Base-by-base conservation (phyloP, 2,888 invertebrate genomes). In the Galeopsomyia nigrocyanea region DNA sequence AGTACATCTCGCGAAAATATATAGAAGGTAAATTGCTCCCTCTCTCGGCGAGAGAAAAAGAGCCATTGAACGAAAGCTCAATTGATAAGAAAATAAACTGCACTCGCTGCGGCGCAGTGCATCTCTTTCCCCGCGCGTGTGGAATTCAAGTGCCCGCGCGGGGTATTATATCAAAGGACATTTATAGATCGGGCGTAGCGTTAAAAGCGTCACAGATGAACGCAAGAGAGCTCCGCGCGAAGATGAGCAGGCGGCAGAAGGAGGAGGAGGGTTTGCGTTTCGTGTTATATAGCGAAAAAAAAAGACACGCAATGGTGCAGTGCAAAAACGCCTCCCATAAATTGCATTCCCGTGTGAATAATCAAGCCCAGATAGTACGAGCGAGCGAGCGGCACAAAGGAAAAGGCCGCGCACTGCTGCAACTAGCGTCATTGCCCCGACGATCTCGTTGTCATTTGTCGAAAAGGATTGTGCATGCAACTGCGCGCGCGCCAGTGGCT, bases 361-460 rank as follows among this genome's bases (percentile, higher is more conserved):
- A 75, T 71, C 71, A 69, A 68, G 47, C 62, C 26, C 47, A 69
- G 75, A 75, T 75, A 75, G 75, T 60, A 69, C 26, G 26, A 2
- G 26, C 26, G 26, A 2, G 26, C 26, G 26, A 26, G 26, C 26
- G 26, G 26, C 51, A 71, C 74, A 74, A 74, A 74, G 74, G 75
- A 62, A 63, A 71, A 71, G 68, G 46, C 74, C 71, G 68, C 7
- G 7, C 3, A 3, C 10, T 3, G 1, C 3, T 5, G 2, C 2
- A 2, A 26, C 26, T 26, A 39, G 68, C 74, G 71, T 68, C 68
- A 68, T 61, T 68, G 64, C 58, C 21, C 39, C 16, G 69, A 65
- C 77, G 77, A 80, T 81, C 79, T 77, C 78, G 74, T 80, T 80
- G 81, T 80, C 81, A 81, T 81, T 82, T 82, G 81, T 82, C 80